Conservation (phyloP, 2,888 invertebrate species). For the Siphlonurus alternatus region DNA sequence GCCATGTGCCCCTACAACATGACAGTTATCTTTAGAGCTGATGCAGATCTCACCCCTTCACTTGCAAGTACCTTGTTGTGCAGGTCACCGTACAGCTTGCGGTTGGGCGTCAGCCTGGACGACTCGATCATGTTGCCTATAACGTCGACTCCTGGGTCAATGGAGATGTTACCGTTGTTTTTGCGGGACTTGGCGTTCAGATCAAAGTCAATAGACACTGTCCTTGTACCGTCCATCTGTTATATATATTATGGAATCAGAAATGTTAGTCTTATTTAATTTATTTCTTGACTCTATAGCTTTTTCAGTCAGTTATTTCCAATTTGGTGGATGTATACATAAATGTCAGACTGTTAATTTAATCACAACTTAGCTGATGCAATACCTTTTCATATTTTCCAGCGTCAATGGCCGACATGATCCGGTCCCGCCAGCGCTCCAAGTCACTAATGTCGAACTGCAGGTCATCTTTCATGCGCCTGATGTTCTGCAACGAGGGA, state of each 20-base stretch:
- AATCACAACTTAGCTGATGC: background rate
- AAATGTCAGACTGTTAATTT: background rate
- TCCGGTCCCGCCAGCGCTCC: slow-evolving; percentile 19
- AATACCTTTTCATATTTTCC: slow-evolving; percentile 10
- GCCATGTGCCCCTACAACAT: too few species aligned
- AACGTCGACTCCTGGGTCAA: too few species aligned
- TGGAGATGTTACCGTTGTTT: too few species aligned
- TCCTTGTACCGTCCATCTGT: too few species aligned
- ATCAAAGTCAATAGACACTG: too few species aligned
- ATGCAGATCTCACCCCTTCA: too few species aligned
- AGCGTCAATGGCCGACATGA: slow-evolving; percentile 20
- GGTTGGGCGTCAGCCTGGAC: background rate
- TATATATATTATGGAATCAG: background rate
- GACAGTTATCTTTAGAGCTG: too few species aligned
- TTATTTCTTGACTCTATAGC: background rate
- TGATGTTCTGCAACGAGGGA: too few species aligned
- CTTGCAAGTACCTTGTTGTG: background rate
- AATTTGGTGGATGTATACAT: background rate
- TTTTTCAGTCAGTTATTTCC: background rate
- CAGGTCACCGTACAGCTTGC: background rate
- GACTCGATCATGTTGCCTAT: background rate
- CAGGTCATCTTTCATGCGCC: background rate
- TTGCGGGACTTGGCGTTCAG: too few species aligned
- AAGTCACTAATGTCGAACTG: slow-evolving; percentile 16
- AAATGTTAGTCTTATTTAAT: background rate